Base-by-base conservation (phyloP, 2,113 vertebrate genomes). In the Brachyhypopomus gauderio region DNA sequence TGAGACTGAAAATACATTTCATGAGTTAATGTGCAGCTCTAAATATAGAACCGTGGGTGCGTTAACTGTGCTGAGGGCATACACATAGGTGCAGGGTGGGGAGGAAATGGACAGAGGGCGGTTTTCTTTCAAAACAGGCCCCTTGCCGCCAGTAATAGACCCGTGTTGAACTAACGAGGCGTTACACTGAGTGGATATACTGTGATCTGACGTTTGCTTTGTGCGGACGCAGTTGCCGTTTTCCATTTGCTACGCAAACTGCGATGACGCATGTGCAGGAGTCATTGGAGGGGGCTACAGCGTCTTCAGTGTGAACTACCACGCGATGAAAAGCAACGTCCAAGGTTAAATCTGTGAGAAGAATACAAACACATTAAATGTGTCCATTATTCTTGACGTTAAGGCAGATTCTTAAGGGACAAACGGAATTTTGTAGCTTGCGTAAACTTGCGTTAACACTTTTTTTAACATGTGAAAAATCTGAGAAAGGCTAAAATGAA, bases 21-120 rank as follows among this genome's bases (percentile, higher is more conserved):
- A 3, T 45, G 75, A 9, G 38, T 41, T 77, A 27, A 59, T 63
- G 52, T 77, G 27, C 16, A 3, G 19, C 34, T 81, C 89, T 92
- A 88, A 89, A 91, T 88, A 91, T 90, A 90, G 12, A 56, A 55
- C 52, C 45, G 71, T 75, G 78, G 58, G 69, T 70, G 71, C 75
- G 62, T 1, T 55, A 56, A 79, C 48, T 66, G 80, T 48, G 22
- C 60, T 52, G 45, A 75, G 66, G 25, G 60, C 9, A 27, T 69
- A 67, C 75, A 72, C 64, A 59, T 17, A 9, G 9, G 17, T 6
- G 25, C 56, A 22, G 84, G 79, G 79, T n/a, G 80, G 80, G 64
- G 80, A 85, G 75, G 75, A 78, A 83, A 67, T 81, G 60, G 48
- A 41, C 73, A 81, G 41, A 52, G 4, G 60, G 52, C 66, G 14